Evolutionary conservation across 2,888 invertebrate genomes (phyloP).

Genomic region (Oligia fasciuncula): DNA sequence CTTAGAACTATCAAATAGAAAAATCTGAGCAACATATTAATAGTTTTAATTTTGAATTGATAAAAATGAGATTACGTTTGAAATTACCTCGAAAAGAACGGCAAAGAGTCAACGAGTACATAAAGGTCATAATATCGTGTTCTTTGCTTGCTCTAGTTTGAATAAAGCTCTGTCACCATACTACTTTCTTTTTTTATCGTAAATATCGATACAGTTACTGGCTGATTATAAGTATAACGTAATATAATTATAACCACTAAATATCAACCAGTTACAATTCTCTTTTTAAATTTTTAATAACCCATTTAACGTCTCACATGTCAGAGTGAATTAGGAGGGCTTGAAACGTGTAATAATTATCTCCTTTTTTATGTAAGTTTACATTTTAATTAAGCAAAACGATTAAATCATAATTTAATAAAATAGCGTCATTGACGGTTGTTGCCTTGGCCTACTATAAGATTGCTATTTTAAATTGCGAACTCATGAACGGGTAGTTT

Average conservation of each 20-base stretch:
- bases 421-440: constrained; percentile 39
- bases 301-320: constrained; percentile 16
- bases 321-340: constrained; percentile 30
- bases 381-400: constrained; percentile 49
- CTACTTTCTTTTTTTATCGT: constrained; percentile 27
- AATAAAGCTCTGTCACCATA: not conserved
- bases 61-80: not conserved
- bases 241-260: not conserved
- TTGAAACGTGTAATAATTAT: constrained; percentile 28
- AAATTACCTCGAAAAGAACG: not conserved
- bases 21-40: not conserved
- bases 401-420: constrained; percentile 46
- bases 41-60: not conserved
- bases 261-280: constrained; percentile 18
- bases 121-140: constrained; percentile 15
- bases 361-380: constrained; percentile 21
- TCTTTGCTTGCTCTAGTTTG: constrained; percentile 32
- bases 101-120: not conserved
- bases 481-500: constrained; percentile 19
- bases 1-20: not conserved
- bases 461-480: constrained; percentile 26
- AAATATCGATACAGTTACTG: constrained; percentile 1
- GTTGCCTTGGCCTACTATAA: constrained; percentile 54
- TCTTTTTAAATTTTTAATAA: constrained; percentile 2
- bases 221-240: constrained; percentile 12